Conservation (phyloP, 1,140 invertebrate species). For the Lepidurus apus region DNA sequence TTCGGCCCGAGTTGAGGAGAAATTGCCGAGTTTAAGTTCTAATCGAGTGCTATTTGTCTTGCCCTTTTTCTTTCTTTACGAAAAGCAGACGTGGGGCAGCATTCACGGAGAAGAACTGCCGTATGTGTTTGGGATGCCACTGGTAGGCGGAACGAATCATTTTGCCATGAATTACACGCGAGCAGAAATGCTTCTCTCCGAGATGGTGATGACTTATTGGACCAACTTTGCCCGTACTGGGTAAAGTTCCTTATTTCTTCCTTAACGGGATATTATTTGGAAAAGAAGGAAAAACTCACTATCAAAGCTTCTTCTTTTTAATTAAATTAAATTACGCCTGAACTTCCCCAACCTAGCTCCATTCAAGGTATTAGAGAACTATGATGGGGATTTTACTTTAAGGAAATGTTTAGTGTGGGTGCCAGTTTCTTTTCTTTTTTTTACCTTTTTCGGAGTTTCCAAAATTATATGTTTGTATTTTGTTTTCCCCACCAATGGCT, state of each 20-base stretch:
- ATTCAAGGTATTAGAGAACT: too few relatives aligned
- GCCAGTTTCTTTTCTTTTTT: neutral
- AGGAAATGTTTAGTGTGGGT: neutral
- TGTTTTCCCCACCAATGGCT: conserved; percentile 17
- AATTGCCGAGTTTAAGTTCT: neutral
- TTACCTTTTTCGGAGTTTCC: neutral
- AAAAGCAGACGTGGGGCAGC: conserved; percentile 62
- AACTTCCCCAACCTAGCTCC: neutral
- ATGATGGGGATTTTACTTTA: too few relatives aligned
- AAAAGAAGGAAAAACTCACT: too few relatives aligned
- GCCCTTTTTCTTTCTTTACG: neutral
- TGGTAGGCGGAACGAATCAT: conserved; percentile 64
- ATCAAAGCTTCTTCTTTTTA: too few relatives aligned
- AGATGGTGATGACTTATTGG: conserved; percentile 79
- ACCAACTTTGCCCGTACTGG: conserved; percentile 82
- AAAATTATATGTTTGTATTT: conserved; percentile 16
- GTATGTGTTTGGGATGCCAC: conserved; percentile 83
- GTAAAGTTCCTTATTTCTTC: conserved; percentile 44
- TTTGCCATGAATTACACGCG: conserved; percentile 65
- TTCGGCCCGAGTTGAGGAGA: neutral
- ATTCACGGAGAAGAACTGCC: conserved; percentile 85
- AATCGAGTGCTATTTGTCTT: neutral
- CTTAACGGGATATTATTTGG: conserved; percentile 23
- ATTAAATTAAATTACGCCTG: conserved; percentile 34
- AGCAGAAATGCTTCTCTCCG: conserved; percentile 68